Percentiles rank a stretch among this genome's conserved stretches.
phyloP scores from a whole-genome alignment of 2,113 vertebrate species.

The Anolis carolinensis region DNA sequence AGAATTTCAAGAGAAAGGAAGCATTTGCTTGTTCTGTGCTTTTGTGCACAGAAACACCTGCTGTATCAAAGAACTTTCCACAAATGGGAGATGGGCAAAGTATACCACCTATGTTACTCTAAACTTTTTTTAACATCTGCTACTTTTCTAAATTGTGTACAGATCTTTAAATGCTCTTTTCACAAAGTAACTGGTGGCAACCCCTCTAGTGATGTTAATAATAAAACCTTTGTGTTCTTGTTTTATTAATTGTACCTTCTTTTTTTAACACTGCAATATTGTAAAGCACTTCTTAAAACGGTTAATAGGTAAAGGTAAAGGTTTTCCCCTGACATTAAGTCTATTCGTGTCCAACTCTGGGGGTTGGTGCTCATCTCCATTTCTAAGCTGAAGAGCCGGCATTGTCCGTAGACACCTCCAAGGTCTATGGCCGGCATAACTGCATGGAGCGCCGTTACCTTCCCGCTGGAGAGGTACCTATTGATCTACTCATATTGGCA shows the following conservation, averaged over 20 bases:
- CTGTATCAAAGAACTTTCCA: neutral
- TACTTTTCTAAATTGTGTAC: neutral
- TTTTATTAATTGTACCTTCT: neutral
- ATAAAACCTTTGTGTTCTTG: neutral
- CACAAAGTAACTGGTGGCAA: neutral
- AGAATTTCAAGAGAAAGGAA: neutral
- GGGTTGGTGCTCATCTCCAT: no score
- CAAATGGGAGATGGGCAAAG: neutral
- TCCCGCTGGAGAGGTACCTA: no score
- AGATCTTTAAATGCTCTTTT: neutral
- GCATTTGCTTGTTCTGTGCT: neutral
- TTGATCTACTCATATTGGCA: no score
- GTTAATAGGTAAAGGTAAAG: no score
- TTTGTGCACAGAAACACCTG: neutral
- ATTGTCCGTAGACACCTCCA: no score
- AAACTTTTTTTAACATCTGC: neutral
- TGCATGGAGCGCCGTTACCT: no score
- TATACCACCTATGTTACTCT: neutral
- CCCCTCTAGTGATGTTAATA: neutral
- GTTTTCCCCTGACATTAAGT: no score
- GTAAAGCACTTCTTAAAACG: no score
- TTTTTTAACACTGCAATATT: neutral
- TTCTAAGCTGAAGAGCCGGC: no score
- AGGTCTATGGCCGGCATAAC: no score
- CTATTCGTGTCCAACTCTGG: no score